Base-by-base conservation (phyloP, 1,140 invertebrate species). In the Mylabris phalerata region DNA sequence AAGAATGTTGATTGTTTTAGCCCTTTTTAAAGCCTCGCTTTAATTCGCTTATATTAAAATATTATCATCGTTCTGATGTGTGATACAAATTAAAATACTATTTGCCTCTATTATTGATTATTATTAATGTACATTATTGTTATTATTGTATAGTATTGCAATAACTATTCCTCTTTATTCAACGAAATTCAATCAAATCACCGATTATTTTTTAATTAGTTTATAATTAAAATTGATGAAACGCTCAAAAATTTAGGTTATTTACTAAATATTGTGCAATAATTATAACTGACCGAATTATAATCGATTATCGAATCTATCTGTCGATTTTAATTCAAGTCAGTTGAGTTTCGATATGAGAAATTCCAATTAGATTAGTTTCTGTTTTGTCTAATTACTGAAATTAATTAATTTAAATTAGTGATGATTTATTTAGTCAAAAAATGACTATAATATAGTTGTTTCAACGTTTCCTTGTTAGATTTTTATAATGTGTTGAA, bases 251-350 rank as follows among this genome's bases (percentile, higher is more conserved):
- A 43, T 32, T 19, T 19, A 19, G 19, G 19, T 19, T 19, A 19
- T 32, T 32, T 57, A 49, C 26, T 57, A 60, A 54, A 40, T 63
- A 51, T 49, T 55, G 62, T 64, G 62, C 62, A 64, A 64, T 64
- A 64, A 64, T 60, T 19, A 19, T 19, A 19, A 19, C 19, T 19
- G 19, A 19, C 19, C 19, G 19, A 19, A 19, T 19, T 19, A 2
- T 19, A 19, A 19, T 19, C 19, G 19, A 19, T 19, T 19, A 19
- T 19, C 19, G 19, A 19, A 19, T 19, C 13, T 13, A 13, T 13
- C 13, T 13, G 13, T 13, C 19, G 19, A 19, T 19, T 19, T 19
- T 19, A 19, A 19, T 19, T 19, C 19, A 19, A 19, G 1, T 19
- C 19, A 19, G 19, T 19, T 19, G 19, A 19, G 19, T 19, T 19